Conservation (phyloP, 2,888 invertebrate species). For the Morinoia aosen region DNA sequence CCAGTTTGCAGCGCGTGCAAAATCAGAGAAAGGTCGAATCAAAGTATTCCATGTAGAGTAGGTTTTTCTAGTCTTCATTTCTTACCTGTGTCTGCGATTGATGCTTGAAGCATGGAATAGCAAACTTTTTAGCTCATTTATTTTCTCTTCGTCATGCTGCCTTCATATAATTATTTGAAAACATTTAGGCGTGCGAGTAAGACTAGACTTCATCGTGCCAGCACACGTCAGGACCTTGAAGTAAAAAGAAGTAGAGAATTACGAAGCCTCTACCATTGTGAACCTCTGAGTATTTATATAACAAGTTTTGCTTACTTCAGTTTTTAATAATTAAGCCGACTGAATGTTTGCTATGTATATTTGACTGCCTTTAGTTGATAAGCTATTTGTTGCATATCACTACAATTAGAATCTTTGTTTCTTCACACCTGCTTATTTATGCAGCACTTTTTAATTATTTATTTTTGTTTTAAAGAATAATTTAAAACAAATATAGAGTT, state of each 20-base stretch:
- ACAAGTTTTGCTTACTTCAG: background rate
- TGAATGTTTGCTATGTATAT: background rate
- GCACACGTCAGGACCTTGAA: background rate
- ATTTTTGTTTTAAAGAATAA: background rate
- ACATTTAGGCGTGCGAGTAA: background rate
- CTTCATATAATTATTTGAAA: background rate
- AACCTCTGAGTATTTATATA: background rate
- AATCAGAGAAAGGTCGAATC: background rate
- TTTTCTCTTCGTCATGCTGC: background rate
- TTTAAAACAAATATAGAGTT: background rate
- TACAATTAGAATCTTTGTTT: background rate
- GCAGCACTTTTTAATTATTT: background rate
- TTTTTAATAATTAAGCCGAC: background rate
- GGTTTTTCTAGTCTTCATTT: background rate
- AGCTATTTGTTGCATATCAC: background rate
- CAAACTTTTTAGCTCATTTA: background rate
- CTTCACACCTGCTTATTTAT: background rate
- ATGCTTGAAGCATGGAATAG: background rate
- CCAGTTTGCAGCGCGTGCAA: background rate
- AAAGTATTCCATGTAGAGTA: background rate
- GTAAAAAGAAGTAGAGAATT: background rate
- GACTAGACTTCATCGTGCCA: background rate
- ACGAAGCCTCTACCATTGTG: background rate
- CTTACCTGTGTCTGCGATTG: background rate
- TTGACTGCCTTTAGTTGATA: background rate